A percentile compares a stretch with the other conserved stretches of the same genome.
These are phyloP conservation scores for Rhinella marina DNA, from an alignment of 2,797 vertebrate species.

Conservation along the genomic window DNA sequence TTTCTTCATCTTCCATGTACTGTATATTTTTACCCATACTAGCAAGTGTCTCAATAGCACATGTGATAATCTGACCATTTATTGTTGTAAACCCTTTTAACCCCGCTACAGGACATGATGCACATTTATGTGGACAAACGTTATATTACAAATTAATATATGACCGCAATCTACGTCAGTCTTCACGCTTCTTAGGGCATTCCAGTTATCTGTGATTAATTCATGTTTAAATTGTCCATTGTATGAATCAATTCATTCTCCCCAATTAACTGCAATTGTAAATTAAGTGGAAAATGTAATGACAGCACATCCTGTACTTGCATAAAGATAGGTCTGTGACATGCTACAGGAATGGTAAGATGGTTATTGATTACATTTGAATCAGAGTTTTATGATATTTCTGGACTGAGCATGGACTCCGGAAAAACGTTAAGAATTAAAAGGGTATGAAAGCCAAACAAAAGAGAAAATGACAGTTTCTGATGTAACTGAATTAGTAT, in stretches of 20 bases:
- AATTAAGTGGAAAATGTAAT: conserved; percentile 28
- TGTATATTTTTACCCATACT: neutral
- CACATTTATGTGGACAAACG: neutral
- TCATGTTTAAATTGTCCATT: conserved; percentile 8
- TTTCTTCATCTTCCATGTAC: neutral
- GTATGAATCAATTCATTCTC: conserved; percentile 4
- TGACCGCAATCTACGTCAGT: neutral
- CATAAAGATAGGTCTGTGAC: neutral
- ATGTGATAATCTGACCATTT: neutral
- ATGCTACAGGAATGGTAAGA: neutral
- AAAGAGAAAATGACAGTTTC: too few species aligned
- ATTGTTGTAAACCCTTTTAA: neutral
- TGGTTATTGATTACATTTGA: neutral
- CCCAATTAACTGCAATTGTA: neutral
- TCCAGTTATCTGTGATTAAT: neutral
- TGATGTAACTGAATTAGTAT: too few species aligned
- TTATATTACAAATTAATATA: neutral
- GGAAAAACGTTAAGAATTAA: neutral
- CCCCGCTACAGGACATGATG: neutral
- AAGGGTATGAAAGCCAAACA: too few species aligned
- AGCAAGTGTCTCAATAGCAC: neutral
- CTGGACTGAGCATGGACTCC: neutral
- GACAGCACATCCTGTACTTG: conserved; percentile 3
- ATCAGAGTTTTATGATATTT: neutral
- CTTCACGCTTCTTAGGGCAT: neutral